Conservation (phyloP, 2,888 invertebrate genomes). For the Stictocephala bisonia region DNA sequence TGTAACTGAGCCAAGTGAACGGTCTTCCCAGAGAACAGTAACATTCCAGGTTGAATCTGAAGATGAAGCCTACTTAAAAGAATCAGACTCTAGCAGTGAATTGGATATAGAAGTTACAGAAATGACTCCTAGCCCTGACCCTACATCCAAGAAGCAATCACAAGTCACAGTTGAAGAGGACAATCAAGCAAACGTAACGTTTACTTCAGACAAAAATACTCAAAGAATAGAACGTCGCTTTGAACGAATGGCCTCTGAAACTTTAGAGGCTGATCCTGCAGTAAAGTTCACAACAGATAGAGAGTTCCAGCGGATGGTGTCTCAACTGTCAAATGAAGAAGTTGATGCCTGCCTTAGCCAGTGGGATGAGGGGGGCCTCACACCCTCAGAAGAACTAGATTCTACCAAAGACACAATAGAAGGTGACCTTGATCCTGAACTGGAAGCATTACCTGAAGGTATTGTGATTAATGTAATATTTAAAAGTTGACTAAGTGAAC, state of each 20-base stretch:
- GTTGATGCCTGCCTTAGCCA: slow-evolving; percentile 67
- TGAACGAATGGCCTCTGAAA: slow-evolving; percentile 68
- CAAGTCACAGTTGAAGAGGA: slow-evolving; percentile 37
- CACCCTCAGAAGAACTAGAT: slow-evolving; percentile 54
- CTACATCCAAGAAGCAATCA: not conserved
- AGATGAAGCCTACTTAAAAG: slow-evolving; percentile 55
- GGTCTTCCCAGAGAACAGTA: slow-evolving; percentile 62
- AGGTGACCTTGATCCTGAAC: slow-evolving; percentile 48
- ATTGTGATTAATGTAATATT: no score
- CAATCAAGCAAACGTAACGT: slow-evolving; percentile 31
- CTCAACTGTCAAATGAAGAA: slow-evolving; percentile 68
- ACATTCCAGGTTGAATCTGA: slow-evolving; percentile 67
- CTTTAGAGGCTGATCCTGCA: slow-evolving; percentile 63
- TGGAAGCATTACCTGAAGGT: slow-evolving; percentile 56
- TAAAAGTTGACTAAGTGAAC: no score
- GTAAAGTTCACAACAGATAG: slow-evolving; percentile 60
- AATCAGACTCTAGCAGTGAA: slow-evolving; percentile 38
- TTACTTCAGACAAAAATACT: slow-evolving; percentile 63
- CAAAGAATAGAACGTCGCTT: slow-evolving; percentile 67
- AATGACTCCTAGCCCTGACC: slow-evolving; percentile 31
- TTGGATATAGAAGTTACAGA: slow-evolving; percentile 32
- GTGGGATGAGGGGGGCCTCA: slow-evolving; percentile 63
- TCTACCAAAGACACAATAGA: slow-evolving; percentile 52
- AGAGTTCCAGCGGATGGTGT: slow-evolving; percentile 66
- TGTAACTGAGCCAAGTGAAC: slow-evolving; percentile 57